A percentile compares a stretch with the other conserved stretches of the same genome.
Conservation (phyloP, 2,113 vertebrate genomes). For the Hemibagrus wyckioides region DNA sequence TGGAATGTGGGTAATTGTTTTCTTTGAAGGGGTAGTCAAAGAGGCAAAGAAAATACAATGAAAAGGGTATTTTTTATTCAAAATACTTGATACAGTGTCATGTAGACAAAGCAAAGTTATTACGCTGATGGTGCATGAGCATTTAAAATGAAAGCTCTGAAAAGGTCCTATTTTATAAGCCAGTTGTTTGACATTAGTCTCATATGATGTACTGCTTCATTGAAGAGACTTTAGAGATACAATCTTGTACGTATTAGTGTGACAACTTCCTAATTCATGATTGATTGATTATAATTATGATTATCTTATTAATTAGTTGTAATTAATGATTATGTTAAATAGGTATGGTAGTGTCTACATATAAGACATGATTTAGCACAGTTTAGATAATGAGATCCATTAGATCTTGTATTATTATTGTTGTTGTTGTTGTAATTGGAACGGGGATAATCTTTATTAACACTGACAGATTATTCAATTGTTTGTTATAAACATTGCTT, state of each 20-base stretch:
- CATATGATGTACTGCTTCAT: background rate
- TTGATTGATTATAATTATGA: too few relatives aligned
- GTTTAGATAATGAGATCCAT: background rate
- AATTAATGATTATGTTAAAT: background rate
- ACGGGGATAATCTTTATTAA: background rate
- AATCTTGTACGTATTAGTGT: too few relatives aligned
- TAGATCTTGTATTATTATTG: background rate
- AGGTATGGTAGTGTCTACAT: background rate
- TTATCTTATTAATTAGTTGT: too few relatives aligned
- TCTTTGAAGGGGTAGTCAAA: background rate
- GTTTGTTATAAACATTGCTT: background rate
- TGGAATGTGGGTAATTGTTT: background rate
- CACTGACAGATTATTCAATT: background rate
- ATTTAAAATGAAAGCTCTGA: background rate
- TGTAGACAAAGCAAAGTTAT: background rate
- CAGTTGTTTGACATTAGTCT: background rate
- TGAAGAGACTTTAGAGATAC: background rate
- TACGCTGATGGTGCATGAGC: background rate
- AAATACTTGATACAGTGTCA: background rate
- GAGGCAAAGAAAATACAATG: background rate
- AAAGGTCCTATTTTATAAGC: background rate
- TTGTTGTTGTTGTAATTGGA: background rate
- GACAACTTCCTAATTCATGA: background rate
- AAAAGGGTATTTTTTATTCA: background rate
- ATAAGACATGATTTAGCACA: background rate